These are phyloP conservation scores for Menidia beryllina DNA, from an alignment of 2,113 vertebrate genomes.

Conservation along the genomic window DNA sequence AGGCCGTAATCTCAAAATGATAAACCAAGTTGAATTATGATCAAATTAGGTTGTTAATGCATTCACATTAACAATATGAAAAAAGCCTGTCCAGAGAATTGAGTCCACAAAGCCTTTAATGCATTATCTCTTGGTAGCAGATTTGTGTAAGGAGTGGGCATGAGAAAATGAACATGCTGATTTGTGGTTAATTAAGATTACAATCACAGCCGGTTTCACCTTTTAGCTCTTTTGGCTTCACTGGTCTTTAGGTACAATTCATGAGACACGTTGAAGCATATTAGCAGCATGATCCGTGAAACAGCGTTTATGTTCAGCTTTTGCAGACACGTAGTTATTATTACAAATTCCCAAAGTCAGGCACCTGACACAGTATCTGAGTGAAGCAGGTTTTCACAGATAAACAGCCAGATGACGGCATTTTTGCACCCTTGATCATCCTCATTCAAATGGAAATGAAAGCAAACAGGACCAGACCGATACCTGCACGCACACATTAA, in stretches of 20 bases:
- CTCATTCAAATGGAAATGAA: conserved; percentile 32
- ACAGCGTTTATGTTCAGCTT: not conserved
- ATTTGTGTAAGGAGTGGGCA: conserved; percentile 21
- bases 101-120: not conserved
- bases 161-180: conserved; percentile 16
- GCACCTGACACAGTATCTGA: not conserved
- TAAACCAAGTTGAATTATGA: conserved; percentile 33
- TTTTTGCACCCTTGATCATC: conserved; percentile 11
- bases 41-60: conserved; percentile 2
- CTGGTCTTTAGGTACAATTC: not conserved
- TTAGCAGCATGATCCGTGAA: not conserved
- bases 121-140: conserved; percentile 16
- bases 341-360: not conserved
- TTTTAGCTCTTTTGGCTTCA: conserved; percentile 6
- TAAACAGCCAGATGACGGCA: conserved; percentile 10
- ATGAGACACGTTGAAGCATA: not conserved
- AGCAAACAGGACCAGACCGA: conserved; percentile 11
- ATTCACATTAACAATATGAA: not conserved
- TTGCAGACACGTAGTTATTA: not conserved
- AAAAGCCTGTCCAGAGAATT: not conserved
- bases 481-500: conserved; percentile 43
- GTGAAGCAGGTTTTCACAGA: conserved; percentile 11
- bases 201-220: conserved; percentile 10
- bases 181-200: conserved; percentile 37
- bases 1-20: conserved; percentile 27